Base-by-base conservation (phyloP, 2,113 vertebrate genomes). In the Cryptomyrus ogoouensis region DNA sequence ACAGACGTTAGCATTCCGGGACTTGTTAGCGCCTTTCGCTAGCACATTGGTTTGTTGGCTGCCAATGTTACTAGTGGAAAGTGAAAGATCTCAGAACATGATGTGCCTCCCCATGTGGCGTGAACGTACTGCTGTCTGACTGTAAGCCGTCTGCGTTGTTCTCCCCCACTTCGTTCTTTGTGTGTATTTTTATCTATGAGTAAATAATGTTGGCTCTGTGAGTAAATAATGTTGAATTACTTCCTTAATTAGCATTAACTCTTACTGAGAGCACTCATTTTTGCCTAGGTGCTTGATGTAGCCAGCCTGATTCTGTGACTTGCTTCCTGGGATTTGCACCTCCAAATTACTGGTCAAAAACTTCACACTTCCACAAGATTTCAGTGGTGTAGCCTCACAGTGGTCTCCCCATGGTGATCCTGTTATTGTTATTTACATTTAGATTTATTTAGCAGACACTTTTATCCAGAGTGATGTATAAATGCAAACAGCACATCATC, bases 51-150 rank as follows among this genome's bases (percentile, higher is more conserved):
- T 46, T 84, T 47, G 83, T 44, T 42, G 83, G 83, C 44, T 3
- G 83, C 44, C 83, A 24, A 12, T 70, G 21, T 24, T 80, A 47
- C 7, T 52, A 35, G 50, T 62, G 53, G 17, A 89, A 52, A 53
- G 19, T 83, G 49, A 83, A 47, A 89, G 88, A 88, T 88, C 88
- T 70, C 44, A 31, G 42, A 83, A n/a, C 74, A 83, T 83, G 70
- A 31, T 83, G 49, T 89, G 74, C 47, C 77, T 83, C 31, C 21
- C 21, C 49, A n/a, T 44, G 47, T 88, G 88, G 58, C n/a, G 35
- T 53, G 21, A n/a, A 88, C 9, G 44, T 58, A 70, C 58, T 88
- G 42, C 53, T 88, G 52, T 88, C 21, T 70, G 24, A 88, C 56
- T 35, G 42, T n/a, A 47, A 70, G 24, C 42, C 44, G 35, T 70